Base-by-base conservation (phyloP, 53 echinoderm and acorn worm genomes). In the Crossaster papposus region DNA sequence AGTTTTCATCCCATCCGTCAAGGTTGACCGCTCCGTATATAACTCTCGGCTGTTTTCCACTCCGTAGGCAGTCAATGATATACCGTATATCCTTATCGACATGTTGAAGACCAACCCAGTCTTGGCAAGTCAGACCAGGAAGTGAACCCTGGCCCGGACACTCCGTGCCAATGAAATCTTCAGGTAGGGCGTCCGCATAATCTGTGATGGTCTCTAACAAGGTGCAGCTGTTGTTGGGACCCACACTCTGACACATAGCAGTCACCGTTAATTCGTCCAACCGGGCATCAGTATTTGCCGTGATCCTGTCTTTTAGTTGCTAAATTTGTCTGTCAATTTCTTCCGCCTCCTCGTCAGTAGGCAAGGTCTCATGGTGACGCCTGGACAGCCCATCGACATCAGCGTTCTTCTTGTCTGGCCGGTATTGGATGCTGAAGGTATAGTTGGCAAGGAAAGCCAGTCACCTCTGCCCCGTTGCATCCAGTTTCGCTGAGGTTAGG, bases 391-490 rank as follows among this genome's bases (percentile, higher is more conserved):
- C 92, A 92, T 92, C 92, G 0, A 88, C 92, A 79, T 94, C 94
- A 24, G 82, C 89, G 38, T 91, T 94, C 31, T 88, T 70, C 38
- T 30, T 79, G 0, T 91, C 94, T 33, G 94, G 91, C 28, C 83
- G 83, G 51, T 94, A 94, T 70, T 88, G 83, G 24, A 93, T 81
- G 50, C 24, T 54, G 36, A 93, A 93, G 76, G 86, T 52, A 44
- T 36, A 94, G 34, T 83, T 89, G 0, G 91, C 89, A 29, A 94
- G 74, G 2, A 91, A 84, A 37, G 94, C 94, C 24, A 91, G 32
- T 91, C 94, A 81, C 31, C 94, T 22, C 24, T 94, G 90, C 4
- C 92, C 92, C 5, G 90, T 85, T 14, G 94, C 94, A 74, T 89
- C 89, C 4, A 94, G 75, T 52, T 51, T 89, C 13, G 94, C 94